These are phyloP conservation scores for Astyanax mexicanus DNA, from an alignment of 2,797 vertebrate species.

Conservation along the genomic window DNA sequence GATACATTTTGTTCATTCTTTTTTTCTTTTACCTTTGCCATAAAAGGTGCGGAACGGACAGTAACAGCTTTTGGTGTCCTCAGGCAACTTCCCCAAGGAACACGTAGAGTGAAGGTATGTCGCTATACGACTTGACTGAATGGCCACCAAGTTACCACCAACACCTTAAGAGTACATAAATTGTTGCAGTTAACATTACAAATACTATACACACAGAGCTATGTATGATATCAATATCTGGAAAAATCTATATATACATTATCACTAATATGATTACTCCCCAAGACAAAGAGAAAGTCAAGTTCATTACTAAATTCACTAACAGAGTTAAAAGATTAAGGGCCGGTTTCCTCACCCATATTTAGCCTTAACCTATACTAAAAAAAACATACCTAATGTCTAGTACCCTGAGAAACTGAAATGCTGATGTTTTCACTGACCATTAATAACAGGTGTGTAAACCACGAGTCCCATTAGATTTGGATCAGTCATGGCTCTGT, in stretches of 20 bases:
- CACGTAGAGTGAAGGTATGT: conserved; percentile 90
- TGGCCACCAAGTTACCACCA: conserved; percentile 94
- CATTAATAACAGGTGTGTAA: conserved; percentile 95
- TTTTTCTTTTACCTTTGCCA: conserved; percentile 79
- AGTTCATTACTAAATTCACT: no score
- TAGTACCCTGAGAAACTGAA: not conserved
- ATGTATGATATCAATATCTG: no score
- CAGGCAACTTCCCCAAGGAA: conserved; percentile 83
- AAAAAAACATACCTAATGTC: no score
- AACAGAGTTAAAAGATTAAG: no score
- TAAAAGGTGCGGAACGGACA: conserved; percentile 85
- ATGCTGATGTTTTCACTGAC: conserved; percentile 73
- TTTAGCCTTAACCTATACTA: no score
- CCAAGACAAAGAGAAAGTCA: no score
- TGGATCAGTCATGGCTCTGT: conserved; percentile 90
- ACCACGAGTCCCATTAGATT: conserved; percentile 90
- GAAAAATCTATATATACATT: not conserved
- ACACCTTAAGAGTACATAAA: conserved; percentile 80
- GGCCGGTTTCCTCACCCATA: no score
- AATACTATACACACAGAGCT: no score
- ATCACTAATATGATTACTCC: not conserved
- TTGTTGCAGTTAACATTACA: not conserved
- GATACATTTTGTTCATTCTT: no score
- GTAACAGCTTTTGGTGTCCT: conserved; percentile 79
- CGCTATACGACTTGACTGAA: conserved; percentile 94